Evolutionary conservation across 2,888 invertebrate genomes (phyloP).

Genomic region (Melipona bicolor): DNA sequence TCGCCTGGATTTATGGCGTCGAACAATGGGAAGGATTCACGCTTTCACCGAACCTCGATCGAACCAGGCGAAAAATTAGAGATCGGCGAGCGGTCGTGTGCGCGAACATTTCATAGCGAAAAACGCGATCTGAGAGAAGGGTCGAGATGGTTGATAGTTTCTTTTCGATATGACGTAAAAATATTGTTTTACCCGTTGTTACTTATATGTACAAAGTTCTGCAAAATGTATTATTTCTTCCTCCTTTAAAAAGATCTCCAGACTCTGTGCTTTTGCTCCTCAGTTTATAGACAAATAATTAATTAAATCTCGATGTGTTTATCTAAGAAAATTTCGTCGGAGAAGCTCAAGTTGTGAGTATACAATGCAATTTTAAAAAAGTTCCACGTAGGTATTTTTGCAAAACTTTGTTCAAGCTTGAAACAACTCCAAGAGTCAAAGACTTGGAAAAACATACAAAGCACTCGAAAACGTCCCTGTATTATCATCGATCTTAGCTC

Average conservation of each 20-base stretch:
- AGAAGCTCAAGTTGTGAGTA: too few species aligned
- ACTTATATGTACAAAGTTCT: background rate
- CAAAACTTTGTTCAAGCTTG: background rate
- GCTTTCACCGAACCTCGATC: conserved; percentile 31
- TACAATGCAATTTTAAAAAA: too few species aligned
- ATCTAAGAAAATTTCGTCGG: too few species aligned
- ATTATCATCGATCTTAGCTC: conserved; percentile 18
- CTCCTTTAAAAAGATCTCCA: too few species aligned
- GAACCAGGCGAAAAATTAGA: background rate
- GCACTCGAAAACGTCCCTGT: conserved; percentile 12
- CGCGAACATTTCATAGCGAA: background rate
- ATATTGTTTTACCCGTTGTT: background rate
- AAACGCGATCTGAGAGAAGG: background rate
- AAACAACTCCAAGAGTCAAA: background rate
- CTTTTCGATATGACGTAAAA: background rate
- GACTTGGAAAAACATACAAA: conserved; percentile 12
- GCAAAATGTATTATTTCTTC: background rate
- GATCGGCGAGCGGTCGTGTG: conserved; percentile 30
- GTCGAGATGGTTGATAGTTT: background rate
- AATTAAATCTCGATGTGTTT: too few species aligned
- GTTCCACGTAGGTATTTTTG: too few species aligned
- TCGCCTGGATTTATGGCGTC: conserved; percentile 20
- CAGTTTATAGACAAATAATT: background rate
- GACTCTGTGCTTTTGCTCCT: too few species aligned
- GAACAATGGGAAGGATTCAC: conserved; percentile 21